Evolutionary conservation across 1,140 invertebrate genomes (phyloP).

Genomic region (Nasonia longicornis): DNA sequence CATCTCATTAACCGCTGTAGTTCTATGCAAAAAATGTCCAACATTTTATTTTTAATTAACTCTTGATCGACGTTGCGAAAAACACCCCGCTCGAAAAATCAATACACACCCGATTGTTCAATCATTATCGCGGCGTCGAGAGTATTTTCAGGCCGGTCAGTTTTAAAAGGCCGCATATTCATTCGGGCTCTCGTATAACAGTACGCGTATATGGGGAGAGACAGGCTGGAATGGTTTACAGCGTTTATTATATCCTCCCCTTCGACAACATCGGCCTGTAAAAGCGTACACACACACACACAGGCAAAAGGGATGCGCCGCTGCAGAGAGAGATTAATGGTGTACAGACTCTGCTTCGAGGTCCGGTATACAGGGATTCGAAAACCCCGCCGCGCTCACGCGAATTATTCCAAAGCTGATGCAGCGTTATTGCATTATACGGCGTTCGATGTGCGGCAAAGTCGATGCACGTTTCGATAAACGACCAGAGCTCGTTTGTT

Average conservation of each 20-base stretch:
- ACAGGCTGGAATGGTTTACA: slow-evolving; percentile 10
- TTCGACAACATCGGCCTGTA: slow-evolving; percentile 14
- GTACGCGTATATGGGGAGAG: not conserved
- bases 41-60: too few relatives aligned
- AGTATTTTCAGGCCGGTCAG: slow-evolving; percentile 1
- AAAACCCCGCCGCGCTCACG: too few relatives aligned
- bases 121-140: not conserved
- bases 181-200: not conserved
- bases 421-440: not conserved
- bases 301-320: slow-evolving; percentile 5
- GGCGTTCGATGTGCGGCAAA: too few relatives aligned
- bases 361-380: not conserved
- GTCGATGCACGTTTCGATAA: too few relatives aligned
- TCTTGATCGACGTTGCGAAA: too few relatives aligned
- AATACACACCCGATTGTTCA: not conserved
- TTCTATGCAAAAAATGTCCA: too few relatives aligned
- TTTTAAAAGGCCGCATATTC: not conserved
- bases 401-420: too few relatives aligned
- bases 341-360: not conserved
- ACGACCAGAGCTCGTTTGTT: too few relatives aligned
- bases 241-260: slow-evolving; percentile 27
- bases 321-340: slow-evolving; percentile 22
- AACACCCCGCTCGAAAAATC: not conserved
- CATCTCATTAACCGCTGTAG: too few relatives aligned
- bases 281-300: not conserved